Percentiles rank a stretch among this genome's conserved stretches.
These are phyloP conservation scores for Halocynthia aurantium DNA, from an alignment of 23 tunicate genomes.

Conservation along the genomic window DNA sequence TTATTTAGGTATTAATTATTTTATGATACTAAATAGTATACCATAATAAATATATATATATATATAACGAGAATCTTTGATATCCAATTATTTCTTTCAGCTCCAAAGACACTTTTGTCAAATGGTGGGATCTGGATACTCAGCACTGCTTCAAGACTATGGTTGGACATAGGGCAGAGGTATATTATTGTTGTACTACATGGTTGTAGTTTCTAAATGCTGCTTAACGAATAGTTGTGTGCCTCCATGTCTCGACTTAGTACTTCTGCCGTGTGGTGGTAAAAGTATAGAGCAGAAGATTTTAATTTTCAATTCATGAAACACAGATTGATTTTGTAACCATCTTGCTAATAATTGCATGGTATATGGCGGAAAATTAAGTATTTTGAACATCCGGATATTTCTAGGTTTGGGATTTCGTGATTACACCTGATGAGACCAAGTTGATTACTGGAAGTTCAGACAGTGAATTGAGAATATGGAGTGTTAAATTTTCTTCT, in stretches of 20 bases:
- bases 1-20: neutral
- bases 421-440: conserved; percentile 45
- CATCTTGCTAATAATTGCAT: too few species aligned
- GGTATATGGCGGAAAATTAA: too few species aligned
- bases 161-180: conserved; percentile 85
- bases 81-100: conserved; percentile 16
- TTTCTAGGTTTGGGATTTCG: conserved; percentile 72
- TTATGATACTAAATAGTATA: neutral
- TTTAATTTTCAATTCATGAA: too few species aligned
- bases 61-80: neutral
- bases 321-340: too few species aligned
- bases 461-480: conserved; percentile 74
- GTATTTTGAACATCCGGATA: too few species aligned
- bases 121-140: conserved; percentile 97
- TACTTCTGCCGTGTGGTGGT: too few species aligned
- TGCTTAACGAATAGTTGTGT: neutral
- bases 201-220: neutral
- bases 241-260: neutral
- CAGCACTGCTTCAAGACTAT: conserved; percentile 94
- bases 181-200: neutral
- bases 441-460: conserved; percentile 71
- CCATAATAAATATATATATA: neutral
- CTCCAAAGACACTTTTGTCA: conserved; percentile 85
- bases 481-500: conserved; percentile 38
- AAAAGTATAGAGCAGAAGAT: too few species aligned